Percentiles rank a stretch among this genome's conserved stretches.
These are phyloP conservation scores for Trochalopteron elliotii DNA, from an alignment of 2,113 vertebrate genomes.

Conservation along the genomic window DNA sequence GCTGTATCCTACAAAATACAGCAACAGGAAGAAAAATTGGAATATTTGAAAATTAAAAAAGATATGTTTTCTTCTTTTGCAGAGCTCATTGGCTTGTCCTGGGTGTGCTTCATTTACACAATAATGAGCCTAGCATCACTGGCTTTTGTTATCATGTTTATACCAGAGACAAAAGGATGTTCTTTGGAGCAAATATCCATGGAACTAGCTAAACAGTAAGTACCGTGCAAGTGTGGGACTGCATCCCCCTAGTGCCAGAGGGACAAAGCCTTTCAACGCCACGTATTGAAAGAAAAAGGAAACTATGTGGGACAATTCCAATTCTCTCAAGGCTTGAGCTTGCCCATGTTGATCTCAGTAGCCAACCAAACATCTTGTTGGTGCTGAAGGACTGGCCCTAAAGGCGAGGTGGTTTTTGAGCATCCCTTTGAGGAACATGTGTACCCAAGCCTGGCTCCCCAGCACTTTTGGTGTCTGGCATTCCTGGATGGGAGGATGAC, in stretches of 20 bases:
- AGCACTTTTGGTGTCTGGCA: not conserved
- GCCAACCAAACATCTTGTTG: not conserved
- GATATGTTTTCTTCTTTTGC: not conserved
- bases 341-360: not conserved
- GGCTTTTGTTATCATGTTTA: constrained; percentile 85
- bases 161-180: constrained; percentile 91
- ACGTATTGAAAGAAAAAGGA: not conserved
- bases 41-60: not conserved
- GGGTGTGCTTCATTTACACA: constrained; percentile 88
- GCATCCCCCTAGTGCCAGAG: not conserved
- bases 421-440: not conserved
- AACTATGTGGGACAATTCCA: fast-evolving
- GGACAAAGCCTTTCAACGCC: not conserved
- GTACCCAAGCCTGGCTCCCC: not conserved
- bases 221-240: not conserved
- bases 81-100: constrained; percentile 89
- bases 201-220: constrained; percentile 90
- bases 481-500: not conserved
- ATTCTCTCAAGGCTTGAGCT: not conserved
- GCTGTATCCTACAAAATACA: not conserved
- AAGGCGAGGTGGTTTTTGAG: not conserved
- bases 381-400: not conserved
- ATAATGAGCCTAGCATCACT: constrained; percentile 86
- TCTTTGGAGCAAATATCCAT: constrained; percentile 93
- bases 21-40: not conserved